phyloP scores from a whole-genome alignment of 1,140 invertebrate species.

The Diorhabda elongata region DNA sequence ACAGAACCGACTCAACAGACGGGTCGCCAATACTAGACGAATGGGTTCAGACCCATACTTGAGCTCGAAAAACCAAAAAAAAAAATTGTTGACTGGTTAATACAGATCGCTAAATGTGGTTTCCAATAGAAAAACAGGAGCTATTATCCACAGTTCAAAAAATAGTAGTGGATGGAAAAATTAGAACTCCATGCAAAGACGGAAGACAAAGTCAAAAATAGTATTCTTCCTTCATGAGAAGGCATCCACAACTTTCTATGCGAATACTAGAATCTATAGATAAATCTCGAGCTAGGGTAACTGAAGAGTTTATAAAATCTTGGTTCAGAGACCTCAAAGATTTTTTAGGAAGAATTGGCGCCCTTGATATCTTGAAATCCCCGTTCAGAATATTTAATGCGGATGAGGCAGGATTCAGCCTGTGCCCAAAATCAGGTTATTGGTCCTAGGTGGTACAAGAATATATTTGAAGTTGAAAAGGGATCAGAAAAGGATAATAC shows the following conservation, averaged over 20 bases:
- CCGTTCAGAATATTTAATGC: too few relatives aligned
- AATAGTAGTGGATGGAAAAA: not conserved
- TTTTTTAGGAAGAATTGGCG: too few relatives aligned
- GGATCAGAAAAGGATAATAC: too few relatives aligned
- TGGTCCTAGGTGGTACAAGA: conserved; percentile 34
- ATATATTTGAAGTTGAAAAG: conserved; percentile 21
- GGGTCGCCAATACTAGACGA: not conserved
- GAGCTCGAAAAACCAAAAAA: conserved; percentile 1
- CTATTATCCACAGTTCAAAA: not conserved
- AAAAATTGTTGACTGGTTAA: conserved; percentile 1
- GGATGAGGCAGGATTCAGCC: conserved; percentile 32
- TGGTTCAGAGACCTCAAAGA: conserved; percentile 17
- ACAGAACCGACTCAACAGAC: not conserved
- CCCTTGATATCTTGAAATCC: too few relatives aligned
- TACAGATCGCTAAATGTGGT: conserved; percentile 1
- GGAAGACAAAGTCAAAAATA: not conserved
- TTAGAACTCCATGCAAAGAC: conserved; percentile 11
- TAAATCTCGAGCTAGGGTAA: conserved; percentile 15
- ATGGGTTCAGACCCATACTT: conserved; percentile 4
- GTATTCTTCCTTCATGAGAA: too few relatives aligned
- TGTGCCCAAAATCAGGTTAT: conserved; percentile 35
- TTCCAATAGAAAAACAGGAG: conserved; percentile 2
- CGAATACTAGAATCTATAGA: conserved; percentile 14
- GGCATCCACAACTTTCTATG: not conserved
- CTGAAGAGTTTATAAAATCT: conserved; percentile 34